Conservation (phyloP, 2,888 invertebrate genomes). For the Caenorhabditis afra region DNA sequence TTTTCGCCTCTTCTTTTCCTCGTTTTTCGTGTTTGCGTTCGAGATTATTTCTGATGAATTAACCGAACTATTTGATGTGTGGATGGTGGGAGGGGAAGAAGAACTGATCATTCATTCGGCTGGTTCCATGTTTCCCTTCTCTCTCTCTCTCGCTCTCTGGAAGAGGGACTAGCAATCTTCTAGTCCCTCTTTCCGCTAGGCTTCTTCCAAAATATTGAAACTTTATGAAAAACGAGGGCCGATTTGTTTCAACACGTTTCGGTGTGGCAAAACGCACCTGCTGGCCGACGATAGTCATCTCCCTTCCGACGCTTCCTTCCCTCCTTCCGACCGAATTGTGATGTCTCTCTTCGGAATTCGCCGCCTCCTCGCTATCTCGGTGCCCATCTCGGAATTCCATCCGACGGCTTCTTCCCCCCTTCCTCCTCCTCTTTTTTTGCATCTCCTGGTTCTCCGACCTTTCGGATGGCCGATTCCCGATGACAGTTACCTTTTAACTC, state of each 20-base stretch:
- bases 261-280: slow-evolving; percentile 30
- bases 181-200: background rate
- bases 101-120: slow-evolving; percentile 39
- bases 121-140: slow-evolving; percentile 53
- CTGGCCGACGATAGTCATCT: slow-evolving; percentile 32
- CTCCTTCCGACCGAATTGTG: slow-evolving; percentile 43
- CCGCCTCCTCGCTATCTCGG: slow-evolving; percentile 50
- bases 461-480: background rate
- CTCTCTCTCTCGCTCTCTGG: slow-evolving; percentile 9
- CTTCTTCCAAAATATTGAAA: too few relatives aligned
- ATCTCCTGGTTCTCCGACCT: slow-evolving; percentile 9
- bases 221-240: slow-evolving; percentile 22
- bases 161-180: background rate
- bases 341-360: slow-evolving; percentile 38
- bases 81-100: slow-evolving; percentile 24
- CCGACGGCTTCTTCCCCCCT: slow-evolving; percentile 19
- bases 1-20: slow-evolving; percentile 18
- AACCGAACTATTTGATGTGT: slow-evolving; percentile 57
- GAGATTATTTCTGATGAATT: slow-evolving; percentile 56
- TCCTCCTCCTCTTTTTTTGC: slow-evolving; percentile 22
- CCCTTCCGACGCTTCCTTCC: background rate
- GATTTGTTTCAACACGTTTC: slow-evolving; percentile 40
- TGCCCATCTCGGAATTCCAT: slow-evolving; percentile 47
- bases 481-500: slow-evolving; percentile 51
- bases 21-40: slow-evolving; percentile 45